A percentile compares a stretch with the other conserved stretches of the same genome.
Evolutionary conservation across 2,888 invertebrate genomes (phyloP).

Genomic region (Dryobotodes eremita): DNA sequence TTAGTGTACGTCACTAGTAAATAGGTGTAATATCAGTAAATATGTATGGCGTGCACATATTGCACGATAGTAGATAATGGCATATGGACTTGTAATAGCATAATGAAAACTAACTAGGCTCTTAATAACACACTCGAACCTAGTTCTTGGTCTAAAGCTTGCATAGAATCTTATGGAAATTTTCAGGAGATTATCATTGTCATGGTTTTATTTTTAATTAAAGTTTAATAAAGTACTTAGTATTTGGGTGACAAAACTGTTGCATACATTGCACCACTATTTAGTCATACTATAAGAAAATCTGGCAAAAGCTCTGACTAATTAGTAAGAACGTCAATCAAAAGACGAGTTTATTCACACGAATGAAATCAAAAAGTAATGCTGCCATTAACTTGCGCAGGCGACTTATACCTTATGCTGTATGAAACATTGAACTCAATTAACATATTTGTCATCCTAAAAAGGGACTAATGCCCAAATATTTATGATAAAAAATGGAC

Average conservation of each 20-base stretch:
- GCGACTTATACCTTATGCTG: not conserved
- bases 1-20: conserved; percentile 30
- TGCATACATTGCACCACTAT: conserved; percentile 23
- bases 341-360: conserved; percentile 17
- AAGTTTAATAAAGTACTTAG: too few relatives aligned
- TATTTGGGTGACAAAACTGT: conserved; percentile 2
- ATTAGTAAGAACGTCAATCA: conserved; percentile 12
- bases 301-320: not conserved
- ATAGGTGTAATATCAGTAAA: conserved; percentile 14
- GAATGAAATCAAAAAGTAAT: not conserved
- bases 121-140: not conserved
- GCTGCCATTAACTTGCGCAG: not conserved
- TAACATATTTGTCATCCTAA: not conserved
- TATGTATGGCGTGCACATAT: not conserved
- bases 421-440: not conserved
- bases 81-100: conserved; percentile 17
- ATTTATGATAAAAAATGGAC: not conserved
- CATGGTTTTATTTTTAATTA: not conserved
- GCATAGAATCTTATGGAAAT: not conserved
- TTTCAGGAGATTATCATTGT: not conserved
- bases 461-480: not conserved
- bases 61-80: conserved; percentile 10
- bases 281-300: conserved; percentile 27
- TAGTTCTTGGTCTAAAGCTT: not conserved
- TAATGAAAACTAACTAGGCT: conserved; percentile 36